These are phyloP conservation scores for Oncorhynchus masou DNA, from an alignment of 2,113 vertebrate species.

Conservation along the genomic window DNA sequence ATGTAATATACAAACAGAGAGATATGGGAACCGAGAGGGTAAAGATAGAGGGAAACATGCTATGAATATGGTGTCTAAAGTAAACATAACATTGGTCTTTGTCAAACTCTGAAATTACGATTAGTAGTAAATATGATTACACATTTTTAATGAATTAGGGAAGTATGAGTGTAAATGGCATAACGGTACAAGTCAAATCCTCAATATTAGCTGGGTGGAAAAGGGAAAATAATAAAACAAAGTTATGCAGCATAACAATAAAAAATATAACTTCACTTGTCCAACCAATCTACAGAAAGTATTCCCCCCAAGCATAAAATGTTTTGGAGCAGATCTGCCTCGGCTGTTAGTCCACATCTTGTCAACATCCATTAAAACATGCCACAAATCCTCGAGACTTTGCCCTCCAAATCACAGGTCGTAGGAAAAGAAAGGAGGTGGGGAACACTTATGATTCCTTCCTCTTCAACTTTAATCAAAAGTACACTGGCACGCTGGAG, in stretches of 20 bases:
- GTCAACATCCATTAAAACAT: constrained; percentile 38
- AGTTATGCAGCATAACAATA: background rate
- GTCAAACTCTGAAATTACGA: no score
- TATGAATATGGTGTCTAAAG: background rate
- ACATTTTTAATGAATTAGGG: no score
- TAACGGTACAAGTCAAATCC: background rate
- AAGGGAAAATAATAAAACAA: background rate
- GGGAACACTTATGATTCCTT: constrained; percentile 82
- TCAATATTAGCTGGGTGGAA: background rate
- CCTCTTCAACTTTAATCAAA: constrained; percentile 99
- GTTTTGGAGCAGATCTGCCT: constrained; percentile 30
- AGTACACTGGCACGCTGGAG: constrained; percentile 87
- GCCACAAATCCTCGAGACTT: constrained; percentile 34
- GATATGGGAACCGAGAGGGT: background rate
- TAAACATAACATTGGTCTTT: no score
- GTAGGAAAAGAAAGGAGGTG: constrained; percentile 55
- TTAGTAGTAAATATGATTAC: no score
- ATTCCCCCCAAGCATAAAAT: constrained; percentile 16
- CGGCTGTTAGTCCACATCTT: constrained; percentile 38
- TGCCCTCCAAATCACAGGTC: constrained; percentile 48
- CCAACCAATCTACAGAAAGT: background rate
- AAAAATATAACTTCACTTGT: background rate
- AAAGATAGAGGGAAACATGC: background rate
- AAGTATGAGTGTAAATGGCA: no score
- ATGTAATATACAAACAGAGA: background rate